Base-by-base conservation (phyloP, 92 coral and sea anemone genomes). In the Parazoanthus atlanticus region DNA sequence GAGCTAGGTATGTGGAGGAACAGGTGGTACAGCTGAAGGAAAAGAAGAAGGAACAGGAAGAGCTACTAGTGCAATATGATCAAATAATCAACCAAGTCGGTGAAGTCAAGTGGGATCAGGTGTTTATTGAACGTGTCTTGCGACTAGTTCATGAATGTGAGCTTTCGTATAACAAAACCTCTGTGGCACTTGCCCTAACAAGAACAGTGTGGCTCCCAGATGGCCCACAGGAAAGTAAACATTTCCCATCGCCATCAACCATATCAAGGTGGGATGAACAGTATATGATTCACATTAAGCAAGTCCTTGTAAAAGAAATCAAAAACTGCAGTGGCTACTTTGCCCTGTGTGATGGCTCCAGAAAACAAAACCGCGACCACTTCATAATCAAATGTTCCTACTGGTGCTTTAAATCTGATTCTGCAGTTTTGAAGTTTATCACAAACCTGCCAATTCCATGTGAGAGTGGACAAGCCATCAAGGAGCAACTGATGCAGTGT, bases 201-300 rank as follows among this genome's bases (percentile, higher is more conserved):
- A 30, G 78, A 74, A 74, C 31, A 25, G 74, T 74, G 21, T 74
- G 25, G 46, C 46, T 74, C 23, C 46, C 79, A 74, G 8, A 74
- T 19, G 8, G 23, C 0, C 46, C 79, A 17, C 79, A 74, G 46
- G 49, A 74, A 34, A 23, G n/a, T 2, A 34, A 34, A 29, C 47
- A 31, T 74, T 74, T 74, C 3, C 79, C 79, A 32, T 74, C n/a
- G 8, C 79, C 25, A 74, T 25, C 74, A 25, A 69, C 74, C 30
- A 69, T 69, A 8, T 69, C 74, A 69, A 25, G 33, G 30, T 69
- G 74, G 74, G 74, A n/a, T 69, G 74, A 69, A 69, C 74, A 69
- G 74, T 69, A 69, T 11, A 69, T 69, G 74, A 23, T 25, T 25
- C 33, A 69, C 31, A 69, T 25, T 26, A 25, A 69, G 74, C 30